These are phyloP conservation scores for Rhagoletis zephyria DNA, from an alignment of 1,140 invertebrate genomes.

Conservation along the genomic window DNA sequence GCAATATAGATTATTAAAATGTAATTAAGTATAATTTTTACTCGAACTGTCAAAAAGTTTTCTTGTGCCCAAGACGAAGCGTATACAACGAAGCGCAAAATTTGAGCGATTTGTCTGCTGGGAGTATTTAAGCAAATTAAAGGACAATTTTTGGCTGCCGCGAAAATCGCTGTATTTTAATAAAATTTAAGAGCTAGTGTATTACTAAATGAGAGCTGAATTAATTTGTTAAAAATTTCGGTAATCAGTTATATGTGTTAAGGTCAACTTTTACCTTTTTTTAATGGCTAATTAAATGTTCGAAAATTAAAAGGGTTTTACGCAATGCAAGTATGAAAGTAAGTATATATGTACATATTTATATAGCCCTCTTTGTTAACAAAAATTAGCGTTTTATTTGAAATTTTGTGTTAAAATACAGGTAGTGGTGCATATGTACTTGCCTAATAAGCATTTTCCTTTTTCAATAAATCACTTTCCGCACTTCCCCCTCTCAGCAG, in stretches of 20 bases:
- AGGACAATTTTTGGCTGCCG: background rate
- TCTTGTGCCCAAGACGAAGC: too few relatives aligned
- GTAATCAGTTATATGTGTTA: background rate
- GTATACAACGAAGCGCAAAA: background rate
- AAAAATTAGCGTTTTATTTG: too few relatives aligned
- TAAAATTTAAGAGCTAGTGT: background rate
- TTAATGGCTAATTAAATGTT: background rate
- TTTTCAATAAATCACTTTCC: conserved; percentile 13
- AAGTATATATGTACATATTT: too few relatives aligned
- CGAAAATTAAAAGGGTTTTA: background rate
- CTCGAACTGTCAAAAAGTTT: conserved; percentile 43
- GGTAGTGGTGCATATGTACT: too few relatives aligned
- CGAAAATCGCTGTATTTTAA: background rate
- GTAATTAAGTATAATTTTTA: conserved; percentile 72
- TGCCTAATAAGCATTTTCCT: background rate
- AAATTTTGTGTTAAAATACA: too few relatives aligned
- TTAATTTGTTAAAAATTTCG: background rate
- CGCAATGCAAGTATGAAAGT: too few relatives aligned
- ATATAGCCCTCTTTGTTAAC: too few relatives aligned
- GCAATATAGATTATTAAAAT: conserved; percentile 73
- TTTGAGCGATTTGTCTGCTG: background rate
- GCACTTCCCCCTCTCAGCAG: background rate
- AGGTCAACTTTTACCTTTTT: background rate
- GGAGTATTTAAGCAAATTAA: background rate
- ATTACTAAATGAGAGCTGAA: background rate